Evolutionary conservation across 2,888 invertebrate genomes (phyloP).

Genomic region (Heliconius cydno): DNA sequence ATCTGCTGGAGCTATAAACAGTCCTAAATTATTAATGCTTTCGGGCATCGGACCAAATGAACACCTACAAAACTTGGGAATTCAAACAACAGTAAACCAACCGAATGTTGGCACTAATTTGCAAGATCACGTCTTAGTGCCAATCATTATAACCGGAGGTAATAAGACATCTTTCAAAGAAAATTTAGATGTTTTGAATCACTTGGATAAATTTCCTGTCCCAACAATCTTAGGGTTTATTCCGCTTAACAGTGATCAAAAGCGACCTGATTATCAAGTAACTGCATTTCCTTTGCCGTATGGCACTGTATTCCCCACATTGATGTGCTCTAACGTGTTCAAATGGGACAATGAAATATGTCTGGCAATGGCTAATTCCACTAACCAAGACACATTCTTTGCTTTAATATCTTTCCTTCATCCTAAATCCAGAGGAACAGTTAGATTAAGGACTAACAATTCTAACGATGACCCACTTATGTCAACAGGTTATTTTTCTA

Average conservation of each 20-base stretch:
- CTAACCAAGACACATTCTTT: constrained; percentile 48
- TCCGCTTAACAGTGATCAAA: constrained; percentile 57
- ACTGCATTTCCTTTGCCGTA: constrained; percentile 53
- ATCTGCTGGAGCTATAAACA: constrained; percentile 63
- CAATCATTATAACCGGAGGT: constrained; percentile 53
- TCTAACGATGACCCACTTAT: constrained; percentile 57
- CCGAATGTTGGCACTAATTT: constrained; percentile 63
- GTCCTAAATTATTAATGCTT: constrained; percentile 65
- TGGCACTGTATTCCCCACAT: constrained; percentile 50
- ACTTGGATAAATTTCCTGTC: constrained; percentile 55
- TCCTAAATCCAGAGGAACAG: constrained; percentile 61
- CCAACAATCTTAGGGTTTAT: constrained; percentile 58
- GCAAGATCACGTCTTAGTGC: constrained; percentile 61
- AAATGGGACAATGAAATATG: constrained; percentile 55
- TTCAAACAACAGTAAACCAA: constrained; percentile 54
- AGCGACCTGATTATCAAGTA: constrained; percentile 62
- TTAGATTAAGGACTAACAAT: constrained; percentile 55
- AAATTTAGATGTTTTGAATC: constrained; percentile 52
- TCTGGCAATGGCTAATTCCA: constrained; percentile 49
- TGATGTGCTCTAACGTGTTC: constrained; percentile 54
- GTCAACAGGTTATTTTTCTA: constrained; percentile 56
- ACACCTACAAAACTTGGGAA: constrained; percentile 56
- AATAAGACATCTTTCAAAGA: constrained; percentile 47
- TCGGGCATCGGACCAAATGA: constrained; percentile 65
- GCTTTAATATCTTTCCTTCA: constrained; percentile 55